Evolutionary conservation across 2,113 vertebrate genomes (phyloP).

Genomic region (Seriola aureovittata): DNA sequence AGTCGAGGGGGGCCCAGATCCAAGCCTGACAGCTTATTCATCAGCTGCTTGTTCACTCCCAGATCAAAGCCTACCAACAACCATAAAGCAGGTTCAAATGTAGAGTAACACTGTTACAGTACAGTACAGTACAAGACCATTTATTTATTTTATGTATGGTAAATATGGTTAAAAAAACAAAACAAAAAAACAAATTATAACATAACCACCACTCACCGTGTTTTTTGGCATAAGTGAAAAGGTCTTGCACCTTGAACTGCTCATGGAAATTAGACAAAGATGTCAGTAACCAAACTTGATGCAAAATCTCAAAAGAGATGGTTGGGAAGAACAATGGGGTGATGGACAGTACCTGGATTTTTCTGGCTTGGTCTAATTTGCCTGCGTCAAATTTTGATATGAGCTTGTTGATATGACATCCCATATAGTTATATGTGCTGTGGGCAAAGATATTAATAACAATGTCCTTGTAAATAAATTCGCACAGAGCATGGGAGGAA

Average conservation of each 20-base stretch:
- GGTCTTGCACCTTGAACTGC: slow-evolving; percentile 82
- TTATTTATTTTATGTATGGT: neutral
- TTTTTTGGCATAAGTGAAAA: slow-evolving; percentile 73
- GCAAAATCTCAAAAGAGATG: neutral
- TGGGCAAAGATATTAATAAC: slow-evolving; percentile 23
- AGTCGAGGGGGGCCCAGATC: slow-evolving; percentile 93
- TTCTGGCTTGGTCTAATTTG: slow-evolving; percentile 83
- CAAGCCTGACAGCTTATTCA: slow-evolving; percentile 91
- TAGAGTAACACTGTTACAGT: neutral
- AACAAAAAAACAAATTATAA: neutral
- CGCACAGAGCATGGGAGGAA: neutral
- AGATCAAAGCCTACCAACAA: slow-evolving; percentile 89
- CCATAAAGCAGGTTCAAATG: neutral
- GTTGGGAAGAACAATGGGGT: neutral
- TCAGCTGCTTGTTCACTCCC: slow-evolving; percentile 93
- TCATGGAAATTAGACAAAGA: slow-evolving; percentile 31
- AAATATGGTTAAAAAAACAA: neutral
- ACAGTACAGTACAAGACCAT: neutral
- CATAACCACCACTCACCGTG: slow-evolving; percentile 69
- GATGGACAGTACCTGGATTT: slow-evolving; percentile 87
- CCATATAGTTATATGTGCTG: slow-evolving; percentile 96
- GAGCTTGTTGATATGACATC: slow-evolving; percentile 84
- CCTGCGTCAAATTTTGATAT: slow-evolving; percentile 86
- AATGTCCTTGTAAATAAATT: neutral
- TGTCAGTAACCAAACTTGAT: slow-evolving; percentile 1